Evolutionary conservation across 2,113 vertebrate species (phyloP).

Genomic region (Nerophis lumbriciformis): DNA sequence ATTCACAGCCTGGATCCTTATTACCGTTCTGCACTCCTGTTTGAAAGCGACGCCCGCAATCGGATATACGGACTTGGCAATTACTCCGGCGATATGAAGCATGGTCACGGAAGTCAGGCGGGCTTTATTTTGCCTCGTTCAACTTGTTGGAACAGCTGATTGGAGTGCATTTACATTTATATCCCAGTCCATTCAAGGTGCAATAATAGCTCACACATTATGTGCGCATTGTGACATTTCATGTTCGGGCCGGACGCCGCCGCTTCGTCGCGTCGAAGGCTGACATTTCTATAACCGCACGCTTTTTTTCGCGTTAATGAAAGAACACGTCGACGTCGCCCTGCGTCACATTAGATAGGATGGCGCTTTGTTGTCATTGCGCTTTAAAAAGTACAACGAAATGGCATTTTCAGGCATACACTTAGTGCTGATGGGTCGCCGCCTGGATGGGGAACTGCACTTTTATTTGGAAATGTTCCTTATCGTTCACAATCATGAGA

Average conservation of each 20-base stretch:
- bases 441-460: too few species aligned
- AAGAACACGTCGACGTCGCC: constrained; percentile 4
- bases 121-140: constrained; percentile 49
- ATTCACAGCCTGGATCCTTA: constrained; percentile 64
- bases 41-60: constrained; percentile 29
- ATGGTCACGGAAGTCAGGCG: constrained; percentile 30
- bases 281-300: constrained; percentile 30
- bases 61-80: constrained; percentile 46
- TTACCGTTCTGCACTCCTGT: constrained; percentile 48
- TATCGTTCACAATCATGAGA: too few species aligned
- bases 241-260: constrained; percentile 36
- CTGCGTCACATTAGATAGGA: constrained; percentile 5
- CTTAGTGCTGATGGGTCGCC: too few species aligned
- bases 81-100: constrained; percentile 49
- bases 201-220: constrained; percentile 47
- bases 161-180: constrained; percentile 70
- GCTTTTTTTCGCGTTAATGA: constrained; percentile 7
- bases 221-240: constrained; percentile 45
- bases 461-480: too few species aligned
- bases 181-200: constrained; percentile 65
- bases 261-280: constrained; percentile 16
- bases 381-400: too few species aligned
- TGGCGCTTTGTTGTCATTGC: too few species aligned
- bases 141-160: constrained; percentile 59
- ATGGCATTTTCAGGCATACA: too few species aligned